Conservation (phyloP, 2,113 vertebrate genomes). For the Perca flavescens region DNA sequence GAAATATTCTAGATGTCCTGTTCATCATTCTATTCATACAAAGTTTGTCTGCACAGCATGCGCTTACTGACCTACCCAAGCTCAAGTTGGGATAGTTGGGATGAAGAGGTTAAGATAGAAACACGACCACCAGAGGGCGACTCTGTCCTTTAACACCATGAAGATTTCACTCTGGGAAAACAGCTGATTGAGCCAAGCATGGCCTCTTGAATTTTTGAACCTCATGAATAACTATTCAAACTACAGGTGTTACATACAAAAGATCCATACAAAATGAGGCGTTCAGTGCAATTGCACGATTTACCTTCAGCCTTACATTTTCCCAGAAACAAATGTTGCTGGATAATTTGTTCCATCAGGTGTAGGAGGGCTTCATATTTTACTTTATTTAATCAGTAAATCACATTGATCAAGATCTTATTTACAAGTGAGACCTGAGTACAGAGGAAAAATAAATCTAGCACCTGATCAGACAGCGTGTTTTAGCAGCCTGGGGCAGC, state of each 20-base stretch:
- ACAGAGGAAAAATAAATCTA: too few relatives aligned
- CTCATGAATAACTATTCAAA: background rate
- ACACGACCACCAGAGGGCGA: slow-evolving; percentile 16
- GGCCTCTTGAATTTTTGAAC: background rate
- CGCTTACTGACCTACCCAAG: background rate
- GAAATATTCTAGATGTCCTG: background rate
- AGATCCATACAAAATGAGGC: background rate
- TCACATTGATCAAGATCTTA: too few relatives aligned
- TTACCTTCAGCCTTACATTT: background rate
- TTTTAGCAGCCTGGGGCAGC: too few relatives aligned
- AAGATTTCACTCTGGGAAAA: background rate
- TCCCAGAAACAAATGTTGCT: background rate
- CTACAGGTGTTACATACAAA: background rate
- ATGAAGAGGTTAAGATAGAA: background rate
- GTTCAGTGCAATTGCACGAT: background rate
- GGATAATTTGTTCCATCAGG: background rate
- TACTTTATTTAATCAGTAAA: too few relatives aligned
- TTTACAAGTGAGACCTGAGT: too few relatives aligned
- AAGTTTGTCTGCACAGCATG: background rate
- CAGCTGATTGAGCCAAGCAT: background rate
- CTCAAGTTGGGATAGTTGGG: background rate
- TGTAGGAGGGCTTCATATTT: too few relatives aligned
- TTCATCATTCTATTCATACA: background rate
- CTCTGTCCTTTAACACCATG: background rate
- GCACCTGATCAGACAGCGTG: too few relatives aligned